Evolutionary conservation across 1,140 invertebrate species (phyloP), one percentile per base, ranked within the genome.

Genomic region (Temnothorax curvispinosus): DNA sequence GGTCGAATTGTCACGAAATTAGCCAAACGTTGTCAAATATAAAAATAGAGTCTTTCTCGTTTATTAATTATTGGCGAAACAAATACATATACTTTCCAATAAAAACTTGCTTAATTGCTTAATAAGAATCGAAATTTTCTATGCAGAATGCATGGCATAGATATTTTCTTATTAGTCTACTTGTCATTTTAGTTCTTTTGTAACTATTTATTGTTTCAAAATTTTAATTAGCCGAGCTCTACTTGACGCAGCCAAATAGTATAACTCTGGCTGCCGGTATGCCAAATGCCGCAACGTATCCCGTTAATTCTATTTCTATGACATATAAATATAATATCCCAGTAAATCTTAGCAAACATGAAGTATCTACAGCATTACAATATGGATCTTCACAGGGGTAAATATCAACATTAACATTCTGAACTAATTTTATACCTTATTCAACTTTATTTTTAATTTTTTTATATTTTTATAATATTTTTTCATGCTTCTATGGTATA

Each of bases 251-350:
- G 58, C 96, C 96, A 41, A 95, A 96, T n/a, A 94, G 96, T 60
- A 96, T 98, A 38, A 97, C 96, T 7, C 94, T 98, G n/a, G 97
- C 97, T 0, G 96, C 97, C 75, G 97, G 97, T 1, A 96, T 97
- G 95, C 97, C 98, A 15, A 98, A 98, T 90, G 95, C 96, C 47
- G 92, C 95, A 2, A 96, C 97, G 6, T 98, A 98, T 93, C 98
- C 97, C 0, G 97, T 97, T 90, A 94, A 96, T 90, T 96, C 96
- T 18, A 96, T 97, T 0, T 94, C 96, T 9, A 91, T 98, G 3
- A 95, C 94, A 4, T 94, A 97, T 32, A 97, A 96, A 91, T 95
- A 96, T 89, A 96, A 96, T 0, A 95, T 93, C 0, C 88, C 91
- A 1, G 82, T 97, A 13, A 90, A 94, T 0, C 74, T 98, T 0